Conservation (phyloP, 2,113 vertebrate species). For the Sphaerodactylus townsendi region DNA sequence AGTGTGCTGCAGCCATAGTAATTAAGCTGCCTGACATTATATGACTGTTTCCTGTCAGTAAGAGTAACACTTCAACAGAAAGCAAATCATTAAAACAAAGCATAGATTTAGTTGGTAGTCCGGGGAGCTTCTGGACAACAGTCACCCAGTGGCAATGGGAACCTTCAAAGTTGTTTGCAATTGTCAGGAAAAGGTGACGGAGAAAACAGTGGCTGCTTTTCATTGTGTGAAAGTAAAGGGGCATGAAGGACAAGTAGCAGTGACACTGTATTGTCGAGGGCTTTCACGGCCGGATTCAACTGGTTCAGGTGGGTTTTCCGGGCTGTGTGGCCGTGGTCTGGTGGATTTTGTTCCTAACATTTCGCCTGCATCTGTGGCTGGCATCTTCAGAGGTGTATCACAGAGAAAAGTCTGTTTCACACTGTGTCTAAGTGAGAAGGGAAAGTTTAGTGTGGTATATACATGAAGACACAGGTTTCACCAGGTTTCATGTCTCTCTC, state of each 20-base stretch:
- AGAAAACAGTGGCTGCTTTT: background rate
- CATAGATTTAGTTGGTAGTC: background rate
- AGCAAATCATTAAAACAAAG: conserved; percentile 49
- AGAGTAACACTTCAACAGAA: conserved; percentile 36
- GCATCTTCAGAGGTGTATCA: no score
- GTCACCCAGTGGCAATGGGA: background rate
- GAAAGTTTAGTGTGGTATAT: no score
- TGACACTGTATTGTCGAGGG: background rate
- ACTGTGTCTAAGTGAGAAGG: no score
- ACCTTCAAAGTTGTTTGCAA: background rate
- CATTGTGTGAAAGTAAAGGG: background rate
- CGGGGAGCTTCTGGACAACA: conserved; percentile 13
- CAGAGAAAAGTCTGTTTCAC: no score
- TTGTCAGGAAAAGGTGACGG: background rate
- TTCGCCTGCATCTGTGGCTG: no score
- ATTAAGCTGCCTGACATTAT: conserved; percentile 52
- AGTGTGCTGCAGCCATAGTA: conserved; percentile 35
- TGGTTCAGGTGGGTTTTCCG: background rate
- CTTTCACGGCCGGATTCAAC: background rate
- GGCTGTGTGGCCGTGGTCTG: no score
- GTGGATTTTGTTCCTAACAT: no score
- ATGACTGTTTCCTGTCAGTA: conserved; percentile 48
- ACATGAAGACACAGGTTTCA: no score
- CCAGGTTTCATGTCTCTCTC: no score
- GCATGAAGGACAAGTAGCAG: background rate